Percentiles rank a stretch among this genome's conserved stretches.
phyloP scores from a whole-genome alignment of 1,140 invertebrate species.

The Pachypeltis micranthus region DNA sequence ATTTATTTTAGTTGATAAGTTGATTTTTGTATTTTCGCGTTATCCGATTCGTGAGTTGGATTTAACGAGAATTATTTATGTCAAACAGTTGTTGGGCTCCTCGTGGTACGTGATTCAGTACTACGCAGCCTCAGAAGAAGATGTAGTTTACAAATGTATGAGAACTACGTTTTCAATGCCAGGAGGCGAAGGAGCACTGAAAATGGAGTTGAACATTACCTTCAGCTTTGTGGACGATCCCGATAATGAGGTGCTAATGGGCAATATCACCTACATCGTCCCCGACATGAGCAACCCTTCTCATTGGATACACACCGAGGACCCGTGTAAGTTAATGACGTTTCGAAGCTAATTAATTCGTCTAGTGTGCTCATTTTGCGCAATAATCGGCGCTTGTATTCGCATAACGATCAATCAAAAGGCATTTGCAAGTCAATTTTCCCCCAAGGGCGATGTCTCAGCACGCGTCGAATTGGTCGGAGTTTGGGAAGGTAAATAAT shows the following conservation, averaged over 20 bases:
- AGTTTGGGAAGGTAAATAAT: too few species aligned
- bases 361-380: too few species aligned
- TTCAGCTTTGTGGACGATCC: conserved; percentile 74
- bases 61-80: conserved; percentile 14
- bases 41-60: not conserved
- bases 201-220: conserved; percentile 73
- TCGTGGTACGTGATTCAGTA: conserved; percentile 74
- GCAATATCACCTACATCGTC: conserved; percentile 76
- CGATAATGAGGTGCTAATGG: conserved; percentile 57
- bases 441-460: too few species aligned
- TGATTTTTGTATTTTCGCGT: not conserved
- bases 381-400: too few species aligned
- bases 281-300: conserved; percentile 54
- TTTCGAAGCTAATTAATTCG: too few species aligned
- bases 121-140: conserved; percentile 74
- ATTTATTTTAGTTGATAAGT: not conserved
- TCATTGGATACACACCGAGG: conserved; percentile 74
- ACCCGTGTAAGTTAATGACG: conserved; percentile 50
- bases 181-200: conserved; percentile 25
- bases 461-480: too few species aligned
- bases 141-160: conserved; percentile 71
- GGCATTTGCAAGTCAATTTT: too few species aligned
- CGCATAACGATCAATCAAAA: too few species aligned
- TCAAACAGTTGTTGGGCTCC: conserved; percentile 67
- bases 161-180: conserved; percentile 55